Evolutionary conservation across 2,888 invertebrate species (phyloP), one percentile per base, ranked within the genome.

Genomic region (Phalera bucephala): DNA sequence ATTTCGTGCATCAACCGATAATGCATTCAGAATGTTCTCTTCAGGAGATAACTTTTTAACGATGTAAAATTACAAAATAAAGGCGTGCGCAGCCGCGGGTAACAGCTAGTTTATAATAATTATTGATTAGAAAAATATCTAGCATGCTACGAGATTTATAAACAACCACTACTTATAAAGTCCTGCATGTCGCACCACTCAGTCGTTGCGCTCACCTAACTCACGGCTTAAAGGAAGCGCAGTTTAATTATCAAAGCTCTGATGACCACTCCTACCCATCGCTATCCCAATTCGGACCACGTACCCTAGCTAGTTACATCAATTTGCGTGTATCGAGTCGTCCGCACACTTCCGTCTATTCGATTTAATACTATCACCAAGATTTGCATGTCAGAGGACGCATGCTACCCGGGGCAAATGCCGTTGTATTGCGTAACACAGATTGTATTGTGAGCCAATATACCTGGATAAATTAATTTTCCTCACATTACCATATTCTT

Each of bases 331-430:
- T 61, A 71, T 75, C 73, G 75, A 67, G 63, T 72, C 59, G 57
- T 63, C 62, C 62, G 59, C 69, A 68, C 75, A 72, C 70, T 72
- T 73, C 75, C 65, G 76, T 75, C 72, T 77, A 72, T 72, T 62
- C 73, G 80, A 82, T 86, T 87, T 88, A 87, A 89, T 86, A 79
- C 72, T 75, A 89, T 88, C 81, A 86, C 71, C 73, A 80, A 80
- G 82, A 89, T 89, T 89, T 89, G 88, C 88, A 88, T 89, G 83
- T 80, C 88, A 89, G 78, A 88, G 86, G 79, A 69, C 62, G 52
- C 57, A 60, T 52, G 61, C 59, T 55, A 67, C 71, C 74, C 65
- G 64, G 60, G 72, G 73, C 74, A 69, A 73, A 65, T 72, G 61
- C 63, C 59, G 64, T 57, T 70, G 70, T 64, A 71, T 75, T 71